Percentiles rank a stretch among this genome's conserved stretches.
These are phyloP conservation scores for Phortica magna DNA, from an alignment of 2,888 invertebrate species.

Conservation along the genomic window DNA sequence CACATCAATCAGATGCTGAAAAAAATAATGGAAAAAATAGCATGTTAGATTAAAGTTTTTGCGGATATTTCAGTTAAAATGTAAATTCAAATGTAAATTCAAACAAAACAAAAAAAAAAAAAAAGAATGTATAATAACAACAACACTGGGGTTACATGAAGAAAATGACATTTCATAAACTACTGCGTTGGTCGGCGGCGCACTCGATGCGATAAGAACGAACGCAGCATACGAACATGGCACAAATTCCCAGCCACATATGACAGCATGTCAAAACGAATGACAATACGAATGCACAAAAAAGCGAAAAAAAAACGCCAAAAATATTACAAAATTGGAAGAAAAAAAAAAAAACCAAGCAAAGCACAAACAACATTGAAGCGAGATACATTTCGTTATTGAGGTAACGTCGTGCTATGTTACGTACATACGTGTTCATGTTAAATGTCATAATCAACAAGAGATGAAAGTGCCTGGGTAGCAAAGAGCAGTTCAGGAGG, in stretches of 20 bases:
- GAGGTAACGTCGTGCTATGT: not conserved
- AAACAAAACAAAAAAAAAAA: not conserved
- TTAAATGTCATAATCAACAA: conserved; percentile 69
- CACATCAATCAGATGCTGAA: not conserved
- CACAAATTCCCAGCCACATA: conserved; percentile 33
- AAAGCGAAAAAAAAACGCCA: conserved; percentile 35
- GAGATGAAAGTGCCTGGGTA: not conserved
- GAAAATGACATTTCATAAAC: conserved; percentile 1
- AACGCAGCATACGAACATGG: conserved; percentile 36
- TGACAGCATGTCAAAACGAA: conserved; percentile 35
- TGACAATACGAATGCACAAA: conserved; percentile 33
- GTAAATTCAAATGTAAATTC: not conserved
- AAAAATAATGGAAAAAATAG: too few relatives aligned
- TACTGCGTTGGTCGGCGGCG: conserved; percentile 31
- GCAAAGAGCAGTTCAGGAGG: not conserved
- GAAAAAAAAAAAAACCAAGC: conserved; percentile 39
- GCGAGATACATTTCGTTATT: not conserved
- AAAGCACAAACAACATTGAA: conserved; percentile 26
- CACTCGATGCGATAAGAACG: conserved; percentile 54
- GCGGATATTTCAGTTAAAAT: not conserved
- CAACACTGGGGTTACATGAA: not conserved
- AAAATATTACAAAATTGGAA: conserved; percentile 36
- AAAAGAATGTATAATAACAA: not conserved
- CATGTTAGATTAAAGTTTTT: too few relatives aligned
- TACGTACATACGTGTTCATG: conserved; percentile 69